Conservation (phyloP, 2,797 vertebrate genomes). For the Darevskia mixta region DNA sequence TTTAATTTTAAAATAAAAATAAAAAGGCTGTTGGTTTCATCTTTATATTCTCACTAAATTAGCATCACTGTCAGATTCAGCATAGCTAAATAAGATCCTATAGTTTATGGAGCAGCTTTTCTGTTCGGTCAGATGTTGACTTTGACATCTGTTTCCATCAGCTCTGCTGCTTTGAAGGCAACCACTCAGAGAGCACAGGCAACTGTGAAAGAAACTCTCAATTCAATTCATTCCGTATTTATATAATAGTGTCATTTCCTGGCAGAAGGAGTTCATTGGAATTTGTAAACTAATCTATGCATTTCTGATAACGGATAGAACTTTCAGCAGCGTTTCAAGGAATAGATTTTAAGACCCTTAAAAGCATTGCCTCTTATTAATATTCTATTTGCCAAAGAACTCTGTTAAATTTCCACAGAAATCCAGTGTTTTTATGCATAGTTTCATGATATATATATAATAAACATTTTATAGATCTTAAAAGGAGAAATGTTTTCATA, state of each 20-base stretch:
- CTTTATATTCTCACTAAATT: background rate
- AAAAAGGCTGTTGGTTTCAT: background rate
- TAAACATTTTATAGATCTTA: conserved; percentile 12
- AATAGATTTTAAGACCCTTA: background rate
- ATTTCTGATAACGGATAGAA: background rate
- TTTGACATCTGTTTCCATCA: background rate
- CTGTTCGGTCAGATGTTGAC: background rate
- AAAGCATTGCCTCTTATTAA: background rate
- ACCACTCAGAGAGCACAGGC: background rate
- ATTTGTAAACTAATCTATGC: background rate
- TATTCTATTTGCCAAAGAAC: background rate
- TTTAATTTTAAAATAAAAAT: no score
- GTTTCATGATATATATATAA: background rate
- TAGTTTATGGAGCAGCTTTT: background rate
- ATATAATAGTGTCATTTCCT: background rate
- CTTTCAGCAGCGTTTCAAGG: background rate
- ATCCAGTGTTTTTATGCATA: background rate
- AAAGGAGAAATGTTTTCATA: background rate
- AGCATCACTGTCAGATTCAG: background rate
- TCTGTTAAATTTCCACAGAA: background rate
- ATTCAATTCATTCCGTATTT: background rate
- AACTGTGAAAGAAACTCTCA: background rate
- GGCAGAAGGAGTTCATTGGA: background rate
- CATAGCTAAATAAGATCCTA: background rate
- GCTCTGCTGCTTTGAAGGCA: background rate